A percentile compares a stretch with the other conserved stretches of the same genome.
Evolutionary conservation across 2,113 vertebrate species (phyloP).

Genomic region (Hystrix brachyura): DNA sequence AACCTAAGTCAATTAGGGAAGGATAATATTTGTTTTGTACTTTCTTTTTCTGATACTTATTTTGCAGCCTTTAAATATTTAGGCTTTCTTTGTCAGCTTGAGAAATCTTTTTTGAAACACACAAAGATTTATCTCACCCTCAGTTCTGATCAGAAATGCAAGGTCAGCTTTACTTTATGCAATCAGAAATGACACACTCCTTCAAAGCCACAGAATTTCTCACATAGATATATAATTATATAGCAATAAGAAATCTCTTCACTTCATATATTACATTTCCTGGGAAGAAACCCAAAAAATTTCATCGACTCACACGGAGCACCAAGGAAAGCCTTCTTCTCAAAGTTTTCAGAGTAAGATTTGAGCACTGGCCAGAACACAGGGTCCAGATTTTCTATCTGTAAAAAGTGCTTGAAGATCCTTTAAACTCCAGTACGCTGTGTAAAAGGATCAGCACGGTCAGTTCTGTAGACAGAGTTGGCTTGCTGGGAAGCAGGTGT

Average conservation of each 20-base stretch:
- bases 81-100: neutral
- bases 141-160: conserved; percentile 18
- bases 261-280: conserved; percentile 8
- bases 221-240: neutral
- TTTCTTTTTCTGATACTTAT: conserved; percentile 30
- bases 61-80: conserved; percentile 52
- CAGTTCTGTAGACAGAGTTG: neutral
- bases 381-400: neutral
- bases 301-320: neutral
- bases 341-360: conserved; percentile 36
- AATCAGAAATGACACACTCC: neutral
- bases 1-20: neutral
- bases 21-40: neutral
- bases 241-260: neutral
- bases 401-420: neutral
- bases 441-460: neutral
- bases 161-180: neutral
- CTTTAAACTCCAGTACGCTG: neutral
- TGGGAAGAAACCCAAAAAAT: conserved; percentile 58
- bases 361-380: neutral
- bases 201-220: conserved; percentile 49
- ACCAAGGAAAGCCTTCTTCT: conserved; percentile 26
- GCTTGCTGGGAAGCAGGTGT: neutral
- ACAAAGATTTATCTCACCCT: conserved; percentile 19
- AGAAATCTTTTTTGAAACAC: conserved; percentile 22